phyloP scores from a whole-genome alignment of 2,888 invertebrate genomes.

The Eurytoma adleriae region DNA sequence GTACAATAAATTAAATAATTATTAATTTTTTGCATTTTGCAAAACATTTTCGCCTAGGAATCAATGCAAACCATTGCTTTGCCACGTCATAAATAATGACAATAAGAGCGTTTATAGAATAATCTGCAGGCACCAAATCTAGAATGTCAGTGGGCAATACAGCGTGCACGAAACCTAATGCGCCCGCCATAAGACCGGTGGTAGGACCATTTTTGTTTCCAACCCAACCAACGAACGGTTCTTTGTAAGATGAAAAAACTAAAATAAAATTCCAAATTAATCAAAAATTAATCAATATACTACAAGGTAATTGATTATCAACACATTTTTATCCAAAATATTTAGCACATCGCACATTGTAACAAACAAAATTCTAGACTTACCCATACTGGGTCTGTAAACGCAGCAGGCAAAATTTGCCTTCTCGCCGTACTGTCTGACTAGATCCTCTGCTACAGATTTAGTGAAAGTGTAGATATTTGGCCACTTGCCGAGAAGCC shows the following conservation, averaged over 20 bases:
- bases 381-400: constrained; percentile 66
- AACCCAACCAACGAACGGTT: constrained; percentile 63
- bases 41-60: not conserved
- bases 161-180: constrained; percentile 60
- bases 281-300: too few species aligned
- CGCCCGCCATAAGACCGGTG: constrained; percentile 27
- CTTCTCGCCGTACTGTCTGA: constrained; percentile 61
- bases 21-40: too few species aligned
- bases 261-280: not conserved
- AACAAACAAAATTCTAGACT: not conserved
- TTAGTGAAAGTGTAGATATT: constrained; percentile 65
- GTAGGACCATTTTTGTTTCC: constrained; percentile 60
- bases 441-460: constrained; percentile 64
- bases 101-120: constrained; percentile 62
- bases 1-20: not conserved
- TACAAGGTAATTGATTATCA: too few species aligned
- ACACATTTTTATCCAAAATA: too few species aligned
- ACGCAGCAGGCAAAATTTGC: constrained; percentile 60
- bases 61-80: constrained; percentile 58
- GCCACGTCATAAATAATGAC: constrained; percentile 63
- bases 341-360: too few species aligned
- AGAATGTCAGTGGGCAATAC: constrained; percentile 43
- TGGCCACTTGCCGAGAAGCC: constrained; percentile 60
- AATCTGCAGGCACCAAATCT: constrained; percentile 64
- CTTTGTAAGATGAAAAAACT: constrained; percentile 62